phyloP scores from a whole-genome alignment of 2,888 invertebrate species.

The Mechanitis mazaeus region DNA sequence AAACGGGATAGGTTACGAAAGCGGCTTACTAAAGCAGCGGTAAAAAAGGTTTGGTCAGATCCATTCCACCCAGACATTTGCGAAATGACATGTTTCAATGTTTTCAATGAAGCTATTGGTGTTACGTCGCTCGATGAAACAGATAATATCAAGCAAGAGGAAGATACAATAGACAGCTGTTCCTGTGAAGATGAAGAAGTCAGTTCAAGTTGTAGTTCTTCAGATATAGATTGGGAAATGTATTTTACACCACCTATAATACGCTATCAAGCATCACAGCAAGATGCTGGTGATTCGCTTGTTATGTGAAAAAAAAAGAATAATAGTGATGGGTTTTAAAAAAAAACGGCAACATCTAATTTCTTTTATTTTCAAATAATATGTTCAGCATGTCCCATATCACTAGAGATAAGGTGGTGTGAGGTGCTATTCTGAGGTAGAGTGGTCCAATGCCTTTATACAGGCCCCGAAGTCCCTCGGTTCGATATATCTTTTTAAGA shows the following conservation, averaged over 20 bases:
- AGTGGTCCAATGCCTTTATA: constrained; percentile 88
- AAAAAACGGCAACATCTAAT: constrained; percentile 25
- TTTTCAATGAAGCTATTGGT: constrained; percentile 50
- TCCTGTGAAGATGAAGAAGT: constrained; percentile 42
- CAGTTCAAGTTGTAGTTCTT: constrained; percentile 49
- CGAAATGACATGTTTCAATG: constrained; percentile 46
- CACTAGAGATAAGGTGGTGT: constrained; percentile 85
- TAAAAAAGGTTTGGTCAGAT: constrained; percentile 44
- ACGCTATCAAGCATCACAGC: constrained; percentile 9
- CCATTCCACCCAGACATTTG: constrained; percentile 51
- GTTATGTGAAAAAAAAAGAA: constrained; percentile 5
- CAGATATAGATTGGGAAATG: constrained; percentile 63
- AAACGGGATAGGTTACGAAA: constrained; percentile 36
- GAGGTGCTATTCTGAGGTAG: constrained; percentile 86
- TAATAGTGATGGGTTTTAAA: constrained; percentile 1
- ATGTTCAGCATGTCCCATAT: constrained; percentile 82
- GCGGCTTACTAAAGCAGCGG: constrained; percentile 39
- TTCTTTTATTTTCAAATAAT: constrained; percentile 50
- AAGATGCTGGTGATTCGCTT: neutral
- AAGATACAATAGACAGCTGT: constrained; percentile 34
- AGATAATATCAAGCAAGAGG: constrained; percentile 27
- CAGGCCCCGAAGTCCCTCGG: constrained; percentile 86
- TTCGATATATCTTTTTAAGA: constrained; percentile 82
- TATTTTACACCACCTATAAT: constrained; percentile 55
- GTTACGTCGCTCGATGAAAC: constrained; percentile 36